These are phyloP conservation scores for Idaea dimidiata DNA, from an alignment of 2,888 invertebrate species.

Conservation along the genomic window DNA sequence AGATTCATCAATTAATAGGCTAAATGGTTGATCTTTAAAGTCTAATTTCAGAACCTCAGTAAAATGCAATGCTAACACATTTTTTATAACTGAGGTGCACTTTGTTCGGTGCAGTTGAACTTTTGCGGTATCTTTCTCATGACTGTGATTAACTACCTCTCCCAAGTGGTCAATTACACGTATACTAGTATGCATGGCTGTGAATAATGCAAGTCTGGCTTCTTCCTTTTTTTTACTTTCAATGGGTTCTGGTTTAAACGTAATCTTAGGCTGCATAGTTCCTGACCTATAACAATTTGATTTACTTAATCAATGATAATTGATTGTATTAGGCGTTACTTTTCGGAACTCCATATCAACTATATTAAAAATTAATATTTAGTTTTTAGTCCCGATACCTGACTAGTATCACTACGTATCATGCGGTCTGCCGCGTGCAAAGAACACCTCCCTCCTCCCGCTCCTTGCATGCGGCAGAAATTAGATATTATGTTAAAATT, in stretches of 20 bases:
- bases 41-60: constrained; percentile 15
- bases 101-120: constrained; percentile 19
- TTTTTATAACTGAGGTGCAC: constrained; percentile 16
- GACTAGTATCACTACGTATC: too few species aligned
- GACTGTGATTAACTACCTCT: constrained; percentile 14
- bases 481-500: too few species aligned
- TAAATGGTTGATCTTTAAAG: constrained; percentile 24
- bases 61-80: constrained; percentile 17
- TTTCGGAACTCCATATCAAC: too few species aligned
- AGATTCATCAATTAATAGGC: constrained; percentile 26
- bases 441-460: too few species aligned
- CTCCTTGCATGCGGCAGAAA: too few species aligned
- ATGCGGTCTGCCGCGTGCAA: too few species aligned
- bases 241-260: constrained; percentile 5
- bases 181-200: constrained; percentile 20
- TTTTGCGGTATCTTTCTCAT: constrained; percentile 14
- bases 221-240: constrained; percentile 11
- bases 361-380: too few species aligned
- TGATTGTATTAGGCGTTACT: too few species aligned
- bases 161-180: constrained; percentile 24
- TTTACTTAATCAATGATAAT: too few species aligned
- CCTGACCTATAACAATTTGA: constrained; percentile 12
- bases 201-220: constrained; percentile 22
- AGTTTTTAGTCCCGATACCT: too few species aligned
- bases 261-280: constrained; percentile 14